Conservation (phyloP, 2,888 invertebrate genomes). For the Tanypteryx hageni region DNA sequence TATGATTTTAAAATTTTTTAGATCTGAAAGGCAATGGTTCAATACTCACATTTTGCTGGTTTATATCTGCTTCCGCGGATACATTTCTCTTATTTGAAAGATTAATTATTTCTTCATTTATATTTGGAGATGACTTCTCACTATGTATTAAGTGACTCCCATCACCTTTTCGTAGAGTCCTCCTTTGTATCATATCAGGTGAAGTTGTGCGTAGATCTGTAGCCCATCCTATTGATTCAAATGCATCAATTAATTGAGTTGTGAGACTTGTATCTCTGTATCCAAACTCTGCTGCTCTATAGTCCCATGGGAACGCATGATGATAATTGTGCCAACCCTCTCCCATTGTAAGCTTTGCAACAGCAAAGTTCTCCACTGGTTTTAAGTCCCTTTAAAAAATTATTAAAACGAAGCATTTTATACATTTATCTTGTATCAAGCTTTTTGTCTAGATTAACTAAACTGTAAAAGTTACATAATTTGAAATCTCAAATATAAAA, state of each 20-base stretch:
- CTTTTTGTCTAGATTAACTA: too few relatives aligned
- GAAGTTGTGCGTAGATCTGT: slow-evolving; percentile 75
- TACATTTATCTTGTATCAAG: too few relatives aligned
- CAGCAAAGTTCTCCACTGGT: slow-evolving; percentile 64
- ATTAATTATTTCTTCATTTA: neutral
- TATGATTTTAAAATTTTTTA: neutral
- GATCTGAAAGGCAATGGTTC: neutral
- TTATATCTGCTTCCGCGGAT: neutral
- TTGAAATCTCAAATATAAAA: neutral
- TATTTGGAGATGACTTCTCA: neutral
- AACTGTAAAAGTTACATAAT: too few relatives aligned
- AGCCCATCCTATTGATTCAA: slow-evolving; percentile 77
- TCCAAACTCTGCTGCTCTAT: slow-evolving; percentile 75
- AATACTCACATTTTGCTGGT: neutral
- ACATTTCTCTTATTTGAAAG: neutral
- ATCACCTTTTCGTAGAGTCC: slow-evolving; percentile 73
- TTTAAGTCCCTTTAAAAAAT: slow-evolving; percentile 54
- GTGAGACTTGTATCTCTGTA: slow-evolving; percentile 75
- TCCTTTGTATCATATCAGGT: slow-evolving; percentile 71
- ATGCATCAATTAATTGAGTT: slow-evolving; percentile 75
- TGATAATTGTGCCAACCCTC: slow-evolving; percentile 77
- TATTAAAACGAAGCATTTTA: neutral
- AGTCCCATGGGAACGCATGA: slow-evolving; percentile 77
- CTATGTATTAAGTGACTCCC: slow-evolving; percentile 73
- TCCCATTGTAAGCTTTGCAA: slow-evolving; percentile 69